Evolutionary conservation across 2,888 invertebrate species (phyloP).

Genomic region (Ischnura elegans): DNA sequence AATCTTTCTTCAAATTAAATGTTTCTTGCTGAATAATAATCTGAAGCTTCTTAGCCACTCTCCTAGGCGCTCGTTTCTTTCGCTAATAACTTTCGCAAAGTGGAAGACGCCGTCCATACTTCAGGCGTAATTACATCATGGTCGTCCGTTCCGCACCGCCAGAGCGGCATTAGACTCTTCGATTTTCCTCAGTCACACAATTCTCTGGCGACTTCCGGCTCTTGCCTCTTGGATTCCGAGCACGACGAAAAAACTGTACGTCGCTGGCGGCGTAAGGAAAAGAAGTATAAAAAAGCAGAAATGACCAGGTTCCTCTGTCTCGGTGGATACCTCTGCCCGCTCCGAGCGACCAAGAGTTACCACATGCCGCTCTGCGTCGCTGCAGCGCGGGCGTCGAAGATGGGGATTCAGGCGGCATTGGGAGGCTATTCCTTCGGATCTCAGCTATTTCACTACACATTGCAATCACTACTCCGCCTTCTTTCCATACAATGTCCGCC

Average conservation of each 20-base stretch:
- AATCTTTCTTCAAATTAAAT: too few species aligned
- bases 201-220: conserved; percentile 62
- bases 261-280: background rate
- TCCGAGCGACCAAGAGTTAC: conserved; percentile 17
- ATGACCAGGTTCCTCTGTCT: conserved; percentile 24
- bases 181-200: conserved; percentile 60
- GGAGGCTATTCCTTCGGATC: conserved; percentile 60
- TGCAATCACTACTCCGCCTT: background rate
- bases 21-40: too few species aligned
- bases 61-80: background rate
- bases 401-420: conserved; percentile 19
- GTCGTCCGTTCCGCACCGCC: conserved; percentile 39
- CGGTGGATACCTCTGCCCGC: conserved; percentile 38
- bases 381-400: background rate
- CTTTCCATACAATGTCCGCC: background rate
- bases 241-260: conserved; percentile 46
- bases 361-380: conserved; percentile 20
- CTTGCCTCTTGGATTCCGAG: conserved; percentile 58
- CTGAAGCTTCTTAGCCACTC: too few species aligned
- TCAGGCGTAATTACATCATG: conserved; percentile 13
- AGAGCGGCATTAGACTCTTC: conserved; percentile 17
- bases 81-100: background rate
- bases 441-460: background rate
- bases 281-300: conserved; percentile 33
- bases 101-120: background rate